Percentiles rank a stretch among this genome's conserved stretches.
Conservation (phyloP, 2,113 vertebrate genomes). For the Scophthalmus maximus region DNA sequence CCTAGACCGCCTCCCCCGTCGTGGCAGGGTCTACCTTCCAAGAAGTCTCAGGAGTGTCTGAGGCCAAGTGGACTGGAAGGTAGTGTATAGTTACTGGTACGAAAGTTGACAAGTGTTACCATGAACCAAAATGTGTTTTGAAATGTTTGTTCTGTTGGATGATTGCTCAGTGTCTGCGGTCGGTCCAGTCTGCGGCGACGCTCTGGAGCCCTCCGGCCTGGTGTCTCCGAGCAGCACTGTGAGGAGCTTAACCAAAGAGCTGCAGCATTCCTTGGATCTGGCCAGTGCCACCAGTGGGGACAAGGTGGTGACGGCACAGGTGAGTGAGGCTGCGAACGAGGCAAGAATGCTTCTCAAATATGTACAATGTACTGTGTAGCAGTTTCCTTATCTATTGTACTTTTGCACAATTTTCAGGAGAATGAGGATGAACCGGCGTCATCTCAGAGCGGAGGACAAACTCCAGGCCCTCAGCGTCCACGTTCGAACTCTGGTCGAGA, state of each 20-base stretch:
- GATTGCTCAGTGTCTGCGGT: conserved; percentile 54
- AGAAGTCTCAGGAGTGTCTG: conserved; percentile 90
- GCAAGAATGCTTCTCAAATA: too few relatives aligned
- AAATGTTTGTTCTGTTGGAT: conserved; percentile 10
- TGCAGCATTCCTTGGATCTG: conserved; percentile 95
- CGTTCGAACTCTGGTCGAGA: conserved; percentile 97
- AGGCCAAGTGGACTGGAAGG: conserved; percentile 89
- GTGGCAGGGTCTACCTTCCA: conserved; percentile 88
- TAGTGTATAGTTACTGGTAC: conserved; percentile 49
- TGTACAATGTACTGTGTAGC: too few relatives aligned
- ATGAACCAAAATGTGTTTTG: neutral
- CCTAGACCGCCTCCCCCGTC: conserved; percentile 93
- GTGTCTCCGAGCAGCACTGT: conserved; percentile 86
- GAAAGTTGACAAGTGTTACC: neutral
- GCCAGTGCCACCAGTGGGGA: conserved; percentile 97
- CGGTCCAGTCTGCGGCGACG: conserved; percentile 67
- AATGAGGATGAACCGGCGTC: conserved; percentile 88
- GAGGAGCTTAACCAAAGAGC: conserved; percentile 89
- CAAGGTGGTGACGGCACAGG: conserved; percentile 97
- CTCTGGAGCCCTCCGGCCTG: conserved; percentile 83
- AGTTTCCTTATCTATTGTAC: neutral
- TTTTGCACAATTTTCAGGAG: conserved; percentile 83
- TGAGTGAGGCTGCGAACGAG: conserved; percentile 58
- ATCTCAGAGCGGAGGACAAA: conserved; percentile 78
- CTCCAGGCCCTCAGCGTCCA: conserved; percentile 92